Percentiles rank a stretch among this genome's conserved stretches.
Evolutionary conservation across 2,888 invertebrate genomes (phyloP).

Genomic region (Rotaria macrura): DNA sequence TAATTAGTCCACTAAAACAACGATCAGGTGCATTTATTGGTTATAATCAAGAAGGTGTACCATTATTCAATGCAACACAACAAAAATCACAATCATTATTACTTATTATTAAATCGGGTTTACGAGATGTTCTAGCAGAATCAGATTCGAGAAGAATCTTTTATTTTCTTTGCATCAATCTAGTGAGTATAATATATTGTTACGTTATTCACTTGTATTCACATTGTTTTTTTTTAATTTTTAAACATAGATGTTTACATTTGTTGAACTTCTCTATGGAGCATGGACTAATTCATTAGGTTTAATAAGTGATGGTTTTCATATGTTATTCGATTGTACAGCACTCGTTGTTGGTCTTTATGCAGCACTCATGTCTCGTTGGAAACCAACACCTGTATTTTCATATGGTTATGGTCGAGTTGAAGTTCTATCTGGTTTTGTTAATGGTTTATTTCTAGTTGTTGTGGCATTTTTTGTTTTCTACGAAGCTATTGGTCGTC

Average conservation of each 20-base stretch:
- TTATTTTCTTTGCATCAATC: slow-evolving; percentile 33
- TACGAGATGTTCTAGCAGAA: slow-evolving; percentile 22
- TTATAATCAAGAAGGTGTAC: slow-evolving; percentile 27
- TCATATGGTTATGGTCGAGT: slow-evolving; percentile 53
- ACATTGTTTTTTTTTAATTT: background rate
- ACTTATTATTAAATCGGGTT: background rate
- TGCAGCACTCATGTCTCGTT: slow-evolving; percentile 55
- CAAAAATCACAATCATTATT: slow-evolving; percentile 22
- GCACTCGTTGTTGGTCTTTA: slow-evolving; percentile 56
- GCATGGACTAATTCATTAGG: slow-evolving; percentile 57
- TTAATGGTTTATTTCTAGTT: slow-evolving; percentile 56
- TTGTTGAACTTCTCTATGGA: slow-evolving; percentile 56
- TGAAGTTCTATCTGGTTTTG: slow-evolving; percentile 56
- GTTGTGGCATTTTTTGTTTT: slow-evolving; percentile 56
- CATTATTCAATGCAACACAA: slow-evolving; percentile 19
- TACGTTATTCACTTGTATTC: too few species aligned
- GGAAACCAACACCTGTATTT: slow-evolving; percentile 55
- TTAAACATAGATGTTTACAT: slow-evolving; percentile 45
- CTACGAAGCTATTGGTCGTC: slow-evolving; percentile 52
- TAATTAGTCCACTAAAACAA: background rate
- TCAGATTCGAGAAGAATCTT: slow-evolving; percentile 32
- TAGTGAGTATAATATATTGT: background rate
- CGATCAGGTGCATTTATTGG: slow-evolving; percentile 30
- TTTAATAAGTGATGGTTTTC: slow-evolving; percentile 57
- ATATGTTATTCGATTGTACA: slow-evolving; percentile 58